phyloP scores from a whole-genome alignment of 2,888 invertebrate species.

The Pyrrhia umbra region DNA sequence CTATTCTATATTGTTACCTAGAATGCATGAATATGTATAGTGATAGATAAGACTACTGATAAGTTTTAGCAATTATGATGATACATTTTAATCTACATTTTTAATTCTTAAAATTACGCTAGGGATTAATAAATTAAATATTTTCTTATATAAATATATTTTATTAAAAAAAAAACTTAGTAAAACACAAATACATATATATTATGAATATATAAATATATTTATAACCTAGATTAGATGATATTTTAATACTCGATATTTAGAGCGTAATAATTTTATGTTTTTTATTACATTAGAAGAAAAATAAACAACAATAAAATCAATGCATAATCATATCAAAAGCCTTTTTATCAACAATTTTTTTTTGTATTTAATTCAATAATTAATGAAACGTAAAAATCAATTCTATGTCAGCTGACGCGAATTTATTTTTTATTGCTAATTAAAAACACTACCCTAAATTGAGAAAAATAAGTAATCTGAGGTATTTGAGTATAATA shows the following conservation, averaged over 20 bases:
- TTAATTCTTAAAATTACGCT: constrained; percentile 26
- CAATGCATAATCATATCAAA: too few species aligned
- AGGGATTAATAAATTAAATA: constrained; percentile 27
- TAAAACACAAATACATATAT: constrained; percentile 2
- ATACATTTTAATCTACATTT: constrained; percentile 29
- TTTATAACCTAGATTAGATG: constrained; percentile 6
- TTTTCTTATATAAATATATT: constrained; percentile 6
- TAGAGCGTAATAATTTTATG: background rate
- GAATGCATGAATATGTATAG: constrained; percentile 66
- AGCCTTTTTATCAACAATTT: too few species aligned
- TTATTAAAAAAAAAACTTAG: background rate
- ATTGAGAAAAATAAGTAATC: background rate
- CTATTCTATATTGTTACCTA: constrained; percentile 47
- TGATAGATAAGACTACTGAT: constrained; percentile 46
- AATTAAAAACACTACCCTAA: background rate
- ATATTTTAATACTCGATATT: constrained; percentile 32
- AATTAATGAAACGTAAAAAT: background rate
- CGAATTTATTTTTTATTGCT: background rate
- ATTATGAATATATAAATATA: background rate
- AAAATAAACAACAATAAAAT: background rate
- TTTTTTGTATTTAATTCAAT: background rate
- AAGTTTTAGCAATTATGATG: constrained; percentile 17
- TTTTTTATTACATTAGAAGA: background rate
- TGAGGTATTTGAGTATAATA: constrained; percentile 39
- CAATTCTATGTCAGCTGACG: background rate